Evolutionary conservation across 1,140 invertebrate genomes (phyloP).

Genomic region (Maconellicoccus hirsutus): DNA sequence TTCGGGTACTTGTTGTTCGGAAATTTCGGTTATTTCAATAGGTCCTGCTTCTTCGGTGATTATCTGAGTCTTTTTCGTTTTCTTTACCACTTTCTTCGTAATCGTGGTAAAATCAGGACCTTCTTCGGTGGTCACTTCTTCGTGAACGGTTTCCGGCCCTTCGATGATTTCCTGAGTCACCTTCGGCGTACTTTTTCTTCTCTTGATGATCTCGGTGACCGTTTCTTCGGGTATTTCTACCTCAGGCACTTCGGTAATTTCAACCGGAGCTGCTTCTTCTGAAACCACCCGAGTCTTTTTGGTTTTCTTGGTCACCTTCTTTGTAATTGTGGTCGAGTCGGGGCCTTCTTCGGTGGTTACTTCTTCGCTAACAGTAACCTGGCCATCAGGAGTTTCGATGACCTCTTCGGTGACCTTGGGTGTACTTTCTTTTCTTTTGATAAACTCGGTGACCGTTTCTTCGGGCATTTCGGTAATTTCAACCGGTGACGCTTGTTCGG

Average conservation of each 20-base stretch:
- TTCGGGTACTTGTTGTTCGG: conserved; percentile 31
- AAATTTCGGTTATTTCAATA: conserved; percentile 34
- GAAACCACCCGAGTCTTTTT: background rate
- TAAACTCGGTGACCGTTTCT: background rate
- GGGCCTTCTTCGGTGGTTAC: background rate
- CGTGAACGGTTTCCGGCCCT: background rate
- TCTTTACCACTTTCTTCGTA: conserved; percentile 26
- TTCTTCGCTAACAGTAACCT: background rate
- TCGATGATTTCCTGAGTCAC: no score
- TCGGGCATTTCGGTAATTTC: conserved; percentile 30
- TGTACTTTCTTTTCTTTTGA: background rate
- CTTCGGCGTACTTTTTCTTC: background rate
- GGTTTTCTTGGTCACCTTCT: background rate
- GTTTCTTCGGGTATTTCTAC: background rate
- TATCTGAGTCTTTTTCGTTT: background rate
- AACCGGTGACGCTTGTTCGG: background rate
- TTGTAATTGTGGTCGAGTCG: background rate
- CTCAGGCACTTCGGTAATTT: background rate
- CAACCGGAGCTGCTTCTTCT: background rate
- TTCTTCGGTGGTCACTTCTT: background rate
- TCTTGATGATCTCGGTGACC: background rate
- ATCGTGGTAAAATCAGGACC: background rate
- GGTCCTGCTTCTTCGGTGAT: background rate
- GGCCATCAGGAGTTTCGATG: conserved; percentile 1
- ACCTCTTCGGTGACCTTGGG: background rate